Evolutionary conservation across 2,888 invertebrate species (phyloP).

Genomic region (Polylopha cassiicola): DNA sequence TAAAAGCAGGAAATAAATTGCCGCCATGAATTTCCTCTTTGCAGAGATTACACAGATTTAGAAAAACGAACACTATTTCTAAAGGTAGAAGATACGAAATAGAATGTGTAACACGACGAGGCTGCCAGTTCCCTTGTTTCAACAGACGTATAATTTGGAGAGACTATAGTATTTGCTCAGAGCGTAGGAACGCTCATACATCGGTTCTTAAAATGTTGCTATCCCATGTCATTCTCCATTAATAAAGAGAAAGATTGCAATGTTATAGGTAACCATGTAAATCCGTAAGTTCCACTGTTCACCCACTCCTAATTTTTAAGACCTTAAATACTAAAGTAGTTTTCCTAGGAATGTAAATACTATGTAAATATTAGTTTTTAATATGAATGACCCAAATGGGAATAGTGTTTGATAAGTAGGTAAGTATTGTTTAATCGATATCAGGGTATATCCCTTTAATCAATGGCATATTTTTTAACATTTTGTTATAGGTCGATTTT

Average conservation of each 20-base stretch:
- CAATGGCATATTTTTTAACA: conserved; percentile 44
- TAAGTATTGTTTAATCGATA: conserved; percentile 61
- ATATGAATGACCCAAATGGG: conserved; percentile 41
- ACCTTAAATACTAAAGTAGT: conserved; percentile 17
- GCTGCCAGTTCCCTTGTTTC: conserved; percentile 7
- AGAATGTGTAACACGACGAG: neutral
- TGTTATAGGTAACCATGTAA: too few relatives aligned
- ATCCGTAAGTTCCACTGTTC: conserved; percentile 6
- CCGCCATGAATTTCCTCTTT: conserved; percentile 16
- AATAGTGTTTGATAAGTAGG: conserved; percentile 51
- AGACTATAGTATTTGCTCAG: conserved; percentile 13
- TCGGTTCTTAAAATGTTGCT: too few relatives aligned
- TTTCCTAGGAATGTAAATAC: conserved; percentile 31
- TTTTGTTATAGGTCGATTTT: conserved; percentile 29
- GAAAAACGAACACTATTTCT: conserved; percentile 2
- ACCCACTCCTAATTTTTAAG: conserved; percentile 14
- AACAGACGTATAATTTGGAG: conserved; percentile 12
- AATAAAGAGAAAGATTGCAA: too few relatives aligned
- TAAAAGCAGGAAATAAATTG: conserved; percentile 20
- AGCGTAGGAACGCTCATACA: conserved; percentile 10
- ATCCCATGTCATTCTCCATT: too few relatives aligned
- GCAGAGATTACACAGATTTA: conserved; percentile 2
- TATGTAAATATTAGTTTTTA: conserved; percentile 56
- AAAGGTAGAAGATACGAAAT: conserved; percentile 3
- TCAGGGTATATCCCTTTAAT: conserved; percentile 70